Conservation (phyloP, 2,797 vertebrate genomes). For the Agapornis canus region DNA sequence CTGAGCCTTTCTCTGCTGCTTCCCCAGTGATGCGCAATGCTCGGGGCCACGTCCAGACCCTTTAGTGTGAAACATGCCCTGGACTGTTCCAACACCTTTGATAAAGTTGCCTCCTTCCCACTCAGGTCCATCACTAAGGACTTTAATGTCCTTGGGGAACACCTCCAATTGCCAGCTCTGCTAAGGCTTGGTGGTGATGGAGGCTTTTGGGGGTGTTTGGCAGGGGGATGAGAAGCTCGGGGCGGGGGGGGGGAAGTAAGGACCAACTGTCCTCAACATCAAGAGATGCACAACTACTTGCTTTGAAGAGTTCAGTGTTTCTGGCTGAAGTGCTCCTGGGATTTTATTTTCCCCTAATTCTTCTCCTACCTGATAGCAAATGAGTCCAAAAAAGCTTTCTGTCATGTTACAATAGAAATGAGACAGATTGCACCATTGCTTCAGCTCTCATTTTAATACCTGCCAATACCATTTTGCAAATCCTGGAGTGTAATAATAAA, state of each 20-base stretch:
- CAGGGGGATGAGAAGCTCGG: background rate
- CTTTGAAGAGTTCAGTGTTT: background rate
- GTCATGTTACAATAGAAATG: conserved; percentile 13
- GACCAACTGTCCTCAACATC: background rate
- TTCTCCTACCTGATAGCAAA: conserved; percentile 24
- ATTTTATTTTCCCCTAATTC: background rate
- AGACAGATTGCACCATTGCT: background rate
- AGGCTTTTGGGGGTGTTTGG: no score
- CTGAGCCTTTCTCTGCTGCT: background rate
- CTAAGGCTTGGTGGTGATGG: background rate
- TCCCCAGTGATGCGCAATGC: rapidly evolving
- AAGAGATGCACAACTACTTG: no score
- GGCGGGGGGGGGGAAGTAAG: no score
- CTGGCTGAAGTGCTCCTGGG: background rate
- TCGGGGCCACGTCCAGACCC: background rate
- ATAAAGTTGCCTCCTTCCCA: background rate
- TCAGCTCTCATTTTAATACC: conserved; percentile 56
- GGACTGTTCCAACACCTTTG: background rate
- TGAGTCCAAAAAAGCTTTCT: conserved; percentile 20
- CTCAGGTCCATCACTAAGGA: background rate
- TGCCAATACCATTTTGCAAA: conserved; percentile 53
- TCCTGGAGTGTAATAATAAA: background rate
- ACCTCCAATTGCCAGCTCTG: background rate
- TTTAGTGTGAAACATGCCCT: background rate
- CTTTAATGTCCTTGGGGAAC: background rate